These are phyloP conservation scores for Perdita meconis DNA, from an alignment of 2,888 invertebrate genomes.

Conservation along the genomic window DNA sequence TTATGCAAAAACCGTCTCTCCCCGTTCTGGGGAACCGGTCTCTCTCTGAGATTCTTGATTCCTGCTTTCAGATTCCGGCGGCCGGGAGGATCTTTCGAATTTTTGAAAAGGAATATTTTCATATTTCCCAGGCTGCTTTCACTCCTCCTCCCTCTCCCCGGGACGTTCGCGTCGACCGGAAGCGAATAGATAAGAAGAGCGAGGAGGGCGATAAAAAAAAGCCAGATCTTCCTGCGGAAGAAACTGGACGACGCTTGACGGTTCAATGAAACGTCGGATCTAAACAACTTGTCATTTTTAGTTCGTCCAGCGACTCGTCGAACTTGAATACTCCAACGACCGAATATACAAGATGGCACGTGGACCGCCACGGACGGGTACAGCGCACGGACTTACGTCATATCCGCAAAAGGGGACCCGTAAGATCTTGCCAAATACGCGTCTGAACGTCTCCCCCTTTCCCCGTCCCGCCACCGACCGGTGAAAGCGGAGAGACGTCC, in stretches of 20 bases:
- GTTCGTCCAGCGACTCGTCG: constrained; percentile 31
- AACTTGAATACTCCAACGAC: constrained; percentile 50
- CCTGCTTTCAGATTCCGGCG: too few relatives aligned
- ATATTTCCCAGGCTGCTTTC: too few relatives aligned
- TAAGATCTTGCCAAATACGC: constrained; percentile 56
- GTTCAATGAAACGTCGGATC: neutral
- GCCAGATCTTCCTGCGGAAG: neutral
- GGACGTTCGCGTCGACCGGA: too few relatives aligned
- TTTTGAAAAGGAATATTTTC: too few relatives aligned
- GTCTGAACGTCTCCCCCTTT: too few relatives aligned
- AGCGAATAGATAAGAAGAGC: neutral
- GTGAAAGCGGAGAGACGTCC: constrained; percentile 40
- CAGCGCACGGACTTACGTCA: constrained; percentile 37
- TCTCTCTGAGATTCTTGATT: neutral
- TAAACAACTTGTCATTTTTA: constrained; percentile 28
- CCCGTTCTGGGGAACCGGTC: neutral
- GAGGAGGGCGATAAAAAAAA: neutral
- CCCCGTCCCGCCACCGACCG: too few relatives aligned
- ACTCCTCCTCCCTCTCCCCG: too few relatives aligned
- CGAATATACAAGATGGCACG: constrained; percentile 15
- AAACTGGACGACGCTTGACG: neutral
- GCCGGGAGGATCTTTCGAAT: too few relatives aligned
- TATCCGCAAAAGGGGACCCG: constrained; percentile 39
- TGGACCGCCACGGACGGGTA: constrained; percentile 38
- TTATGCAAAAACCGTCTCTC: neutral